Percentiles rank a stretch among this genome's conserved stretches.
phyloP scores from a whole-genome alignment of 1,140 invertebrate species.

The Gonatopus flavifemur region DNA sequence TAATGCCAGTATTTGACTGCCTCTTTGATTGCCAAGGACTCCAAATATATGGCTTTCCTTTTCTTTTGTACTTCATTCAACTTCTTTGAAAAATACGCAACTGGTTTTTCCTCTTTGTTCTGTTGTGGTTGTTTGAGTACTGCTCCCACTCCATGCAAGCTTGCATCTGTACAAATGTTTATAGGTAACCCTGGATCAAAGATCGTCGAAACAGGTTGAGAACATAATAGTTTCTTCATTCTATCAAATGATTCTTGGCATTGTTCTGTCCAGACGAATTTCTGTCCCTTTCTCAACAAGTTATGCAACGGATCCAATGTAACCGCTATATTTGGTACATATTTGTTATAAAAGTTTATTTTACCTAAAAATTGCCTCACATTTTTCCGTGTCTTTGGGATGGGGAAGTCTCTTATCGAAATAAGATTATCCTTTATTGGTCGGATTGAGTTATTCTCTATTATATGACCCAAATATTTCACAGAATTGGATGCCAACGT shows the following conservation, averaged over 20 bases:
- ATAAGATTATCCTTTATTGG: background rate
- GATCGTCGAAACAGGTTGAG: conserved; percentile 5
- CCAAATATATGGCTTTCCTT: conserved; percentile 1
- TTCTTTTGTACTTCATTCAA: no score
- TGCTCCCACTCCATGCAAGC: conserved; percentile 13
- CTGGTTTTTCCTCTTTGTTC: no score
- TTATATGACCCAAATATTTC: background rate
- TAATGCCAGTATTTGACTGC: no score
- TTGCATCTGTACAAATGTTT: conserved; percentile 19
- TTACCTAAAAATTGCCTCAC: background rate
- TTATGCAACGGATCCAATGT: background rate
- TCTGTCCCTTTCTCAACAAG: background rate
- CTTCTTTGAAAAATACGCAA: no score
- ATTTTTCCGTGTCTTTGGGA: background rate
- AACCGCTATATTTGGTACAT: background rate
- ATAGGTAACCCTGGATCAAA: conserved; percentile 15
- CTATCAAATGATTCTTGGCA: conserved; percentile 2
- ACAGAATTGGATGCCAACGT: background rate
- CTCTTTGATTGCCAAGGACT: background rate
- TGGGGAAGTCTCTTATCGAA: background rate
- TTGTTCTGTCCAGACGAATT: background rate
- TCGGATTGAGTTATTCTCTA: background rate
- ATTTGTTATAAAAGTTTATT: background rate
- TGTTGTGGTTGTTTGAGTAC: conserved; percentile 11
- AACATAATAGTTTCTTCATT: conserved; percentile 1